Percentiles rank a stretch among this genome's conserved stretches.
These are phyloP conservation scores for Troilus luridus DNA, from an alignment of 2,888 invertebrate species.

Conservation along the genomic window DNA sequence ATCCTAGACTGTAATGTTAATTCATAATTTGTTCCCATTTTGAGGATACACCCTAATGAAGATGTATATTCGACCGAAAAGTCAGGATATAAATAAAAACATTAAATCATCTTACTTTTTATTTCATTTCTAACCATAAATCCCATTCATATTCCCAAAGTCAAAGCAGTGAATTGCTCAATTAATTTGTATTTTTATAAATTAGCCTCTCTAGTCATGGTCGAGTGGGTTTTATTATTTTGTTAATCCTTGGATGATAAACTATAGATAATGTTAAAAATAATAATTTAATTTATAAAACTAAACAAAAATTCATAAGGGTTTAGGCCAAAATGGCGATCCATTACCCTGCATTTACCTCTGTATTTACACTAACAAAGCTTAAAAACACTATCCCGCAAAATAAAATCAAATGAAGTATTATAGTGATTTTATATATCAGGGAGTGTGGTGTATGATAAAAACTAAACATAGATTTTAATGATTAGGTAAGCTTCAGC, in stretches of 20 bases:
- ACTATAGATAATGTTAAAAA: not conserved
- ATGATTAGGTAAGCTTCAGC: conserved; percentile 65
- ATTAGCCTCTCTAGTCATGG: not conserved
- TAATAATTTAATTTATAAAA: not conserved
- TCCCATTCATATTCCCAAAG: no score
- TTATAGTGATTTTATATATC: not conserved
- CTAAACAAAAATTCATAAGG: not conserved
- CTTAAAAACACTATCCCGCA: not conserved
- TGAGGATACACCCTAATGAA: no score
- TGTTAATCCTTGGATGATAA: not conserved
- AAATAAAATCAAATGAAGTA: not conserved
- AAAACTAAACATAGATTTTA: not conserved
- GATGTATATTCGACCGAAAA: no score
- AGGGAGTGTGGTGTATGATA: not conserved
- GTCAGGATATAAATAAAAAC: no score
- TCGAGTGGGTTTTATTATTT: not conserved
- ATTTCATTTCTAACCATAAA: no score
- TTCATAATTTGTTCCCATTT: no score
- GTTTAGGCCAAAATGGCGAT: not conserved
- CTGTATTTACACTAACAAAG: not conserved
- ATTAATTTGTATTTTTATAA: not conserved
- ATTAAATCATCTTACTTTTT: no score
- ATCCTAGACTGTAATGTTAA: no score
- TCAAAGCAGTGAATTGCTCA: no score
- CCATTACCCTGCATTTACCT: not conserved